Conservation (phyloP, 35 echinoderm and acorn worm species). For the Apostichopus californicus region DNA sequence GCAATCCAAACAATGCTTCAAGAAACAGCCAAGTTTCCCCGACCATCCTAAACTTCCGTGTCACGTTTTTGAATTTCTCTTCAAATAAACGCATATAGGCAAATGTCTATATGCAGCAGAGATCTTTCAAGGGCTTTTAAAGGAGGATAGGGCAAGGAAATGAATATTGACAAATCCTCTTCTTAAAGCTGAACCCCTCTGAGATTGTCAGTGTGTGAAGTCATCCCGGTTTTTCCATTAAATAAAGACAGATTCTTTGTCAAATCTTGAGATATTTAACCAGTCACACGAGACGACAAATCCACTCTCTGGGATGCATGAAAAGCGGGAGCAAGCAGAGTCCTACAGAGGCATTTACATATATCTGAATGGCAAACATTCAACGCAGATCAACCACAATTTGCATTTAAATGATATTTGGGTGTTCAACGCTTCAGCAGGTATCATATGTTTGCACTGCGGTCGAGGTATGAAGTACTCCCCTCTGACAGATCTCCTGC, state of each 20-base stretch:
- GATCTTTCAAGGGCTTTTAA: not conserved
- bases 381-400: not conserved
- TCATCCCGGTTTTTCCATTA: not conserved
- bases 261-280: not conserved
- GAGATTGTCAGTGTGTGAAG: conserved; percentile 2
- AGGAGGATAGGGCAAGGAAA: not conserved
- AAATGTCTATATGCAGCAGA: not conserved
- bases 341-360: not conserved
- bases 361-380: not conserved
- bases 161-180: not conserved
- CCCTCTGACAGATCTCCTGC: not conserved
- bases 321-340: not conserved
- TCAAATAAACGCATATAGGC: not conserved
- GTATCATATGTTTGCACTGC: not conserved
- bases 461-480: not conserved
- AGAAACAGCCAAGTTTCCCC: not conserved
- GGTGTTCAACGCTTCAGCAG: not conserved
- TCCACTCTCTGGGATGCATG: not conserved
- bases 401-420: conserved; percentile 20
- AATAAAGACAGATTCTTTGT: not conserved
- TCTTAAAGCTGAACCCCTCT: not conserved
- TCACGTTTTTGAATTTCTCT: not conserved
- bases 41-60: not conserved
- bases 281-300: not conserved
- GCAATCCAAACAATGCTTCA: not conserved